Conservation (phyloP, 1,140 invertebrate genomes). For the Saccostrea cuccullata region DNA sequence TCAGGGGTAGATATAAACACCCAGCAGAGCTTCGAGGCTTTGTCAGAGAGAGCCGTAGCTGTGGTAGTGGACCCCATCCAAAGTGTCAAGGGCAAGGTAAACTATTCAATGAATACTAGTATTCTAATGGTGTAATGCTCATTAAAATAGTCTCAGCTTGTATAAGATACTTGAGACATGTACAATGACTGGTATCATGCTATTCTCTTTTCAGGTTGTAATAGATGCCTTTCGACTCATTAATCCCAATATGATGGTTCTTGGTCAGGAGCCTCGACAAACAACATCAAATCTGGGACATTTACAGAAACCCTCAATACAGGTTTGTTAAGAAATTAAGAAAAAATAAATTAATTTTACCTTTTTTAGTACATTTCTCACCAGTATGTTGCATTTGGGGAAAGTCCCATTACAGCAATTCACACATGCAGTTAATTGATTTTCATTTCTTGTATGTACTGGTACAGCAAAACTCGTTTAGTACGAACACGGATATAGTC, state of each 20-base stretch:
- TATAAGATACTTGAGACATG: too few species aligned
- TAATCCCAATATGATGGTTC: conserved; percentile 99
- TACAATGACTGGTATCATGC: too few species aligned
- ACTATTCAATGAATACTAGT: background rate
- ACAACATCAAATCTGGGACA: conserved; percentile 99
- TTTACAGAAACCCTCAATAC: conserved; percentile 99
- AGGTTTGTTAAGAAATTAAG: conserved; percentile 75
- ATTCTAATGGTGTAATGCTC: too few species aligned
- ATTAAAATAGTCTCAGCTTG: too few species aligned
- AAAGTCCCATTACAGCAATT: too few species aligned
- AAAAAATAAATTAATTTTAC: too few species aligned
- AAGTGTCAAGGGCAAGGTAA: conserved; percentile 93
- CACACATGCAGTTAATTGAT: too few species aligned
- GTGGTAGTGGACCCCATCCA: conserved; percentile 99
- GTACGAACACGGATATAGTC: too few species aligned
- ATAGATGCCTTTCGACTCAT: conserved; percentile 87
- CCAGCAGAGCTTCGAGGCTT: conserved; percentile 99
- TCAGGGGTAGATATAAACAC: conserved; percentile 99
- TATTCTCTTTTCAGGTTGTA: conserved; percentile 76
- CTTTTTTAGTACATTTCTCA: too few species aligned
- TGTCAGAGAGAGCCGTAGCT: conserved; percentile 98
- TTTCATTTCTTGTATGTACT: too few species aligned
- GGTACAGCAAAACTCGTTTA: too few species aligned
- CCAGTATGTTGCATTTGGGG: too few species aligned
- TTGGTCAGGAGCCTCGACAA: conserved; percentile 98